Conservation (phyloP, 92 coral and sea anemone species). For the Epizoanthus illoricatus region DNA sequence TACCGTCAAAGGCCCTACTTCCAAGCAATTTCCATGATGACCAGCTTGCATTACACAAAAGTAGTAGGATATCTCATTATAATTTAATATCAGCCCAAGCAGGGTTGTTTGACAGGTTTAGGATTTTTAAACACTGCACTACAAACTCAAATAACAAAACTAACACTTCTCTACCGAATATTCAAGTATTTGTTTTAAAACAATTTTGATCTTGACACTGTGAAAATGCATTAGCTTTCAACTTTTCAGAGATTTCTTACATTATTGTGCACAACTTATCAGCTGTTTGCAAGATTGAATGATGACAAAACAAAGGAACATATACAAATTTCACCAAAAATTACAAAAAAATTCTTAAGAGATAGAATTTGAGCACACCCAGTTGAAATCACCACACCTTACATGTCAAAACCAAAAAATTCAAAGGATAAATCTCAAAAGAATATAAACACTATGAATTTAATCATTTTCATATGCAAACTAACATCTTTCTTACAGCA, state of each 20-base stretch:
- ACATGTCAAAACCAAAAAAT: background rate
- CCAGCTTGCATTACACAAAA: slow-evolving; percentile 47
- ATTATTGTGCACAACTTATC: background rate
- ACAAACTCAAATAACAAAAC: background rate
- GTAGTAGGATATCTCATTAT: slow-evolving; percentile 52
- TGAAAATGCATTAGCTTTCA: background rate
- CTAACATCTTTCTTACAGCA: slow-evolving; percentile 24
- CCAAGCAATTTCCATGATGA: background rate
- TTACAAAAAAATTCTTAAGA: background rate
- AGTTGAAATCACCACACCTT: slow-evolving; percentile 3
- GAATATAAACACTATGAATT: slow-evolving; percentile 19
- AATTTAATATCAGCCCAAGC: slow-evolving; percentile 43
- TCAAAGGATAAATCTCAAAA: background rate
- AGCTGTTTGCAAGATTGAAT: background rate
- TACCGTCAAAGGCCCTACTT: background rate
- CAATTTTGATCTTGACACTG: slow-evolving; percentile 1
- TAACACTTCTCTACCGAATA: background rate
- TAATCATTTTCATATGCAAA: slow-evolving; percentile 30
- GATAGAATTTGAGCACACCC: background rate
- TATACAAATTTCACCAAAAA: background rate
- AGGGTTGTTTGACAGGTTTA: slow-evolving; percentile 9
- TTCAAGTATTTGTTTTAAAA: background rate
- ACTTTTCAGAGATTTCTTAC: background rate
- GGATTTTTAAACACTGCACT: background rate
- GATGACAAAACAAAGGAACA: background rate